Evolutionary conservation across 2,797 vertebrate genomes (phyloP).

Genomic region (Caiman crocodilus): DNA sequence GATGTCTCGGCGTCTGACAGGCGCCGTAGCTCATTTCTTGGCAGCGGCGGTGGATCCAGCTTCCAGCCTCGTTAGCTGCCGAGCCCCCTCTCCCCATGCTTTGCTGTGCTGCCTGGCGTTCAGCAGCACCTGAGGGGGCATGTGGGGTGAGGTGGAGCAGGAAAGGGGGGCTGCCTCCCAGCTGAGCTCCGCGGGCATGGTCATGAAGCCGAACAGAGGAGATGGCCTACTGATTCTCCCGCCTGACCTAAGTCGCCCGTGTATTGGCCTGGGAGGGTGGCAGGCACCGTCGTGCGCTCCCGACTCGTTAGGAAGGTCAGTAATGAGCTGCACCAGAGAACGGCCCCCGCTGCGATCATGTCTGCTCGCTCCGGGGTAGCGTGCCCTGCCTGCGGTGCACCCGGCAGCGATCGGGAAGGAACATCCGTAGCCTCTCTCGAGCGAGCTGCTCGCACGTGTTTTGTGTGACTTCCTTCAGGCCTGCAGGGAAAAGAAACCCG

Average conservation of each 20-base stretch:
- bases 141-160: neutral
- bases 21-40: neutral
- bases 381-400: neutral
- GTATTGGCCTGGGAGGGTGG: neutral
- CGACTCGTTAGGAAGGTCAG: neutral
- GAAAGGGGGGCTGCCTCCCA: neutral
- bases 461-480: neutral
- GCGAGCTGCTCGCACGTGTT: neutral
- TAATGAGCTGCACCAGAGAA: neutral
- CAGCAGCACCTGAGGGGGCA: neutral
- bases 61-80: neutral
- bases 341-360: rapidly evolving
- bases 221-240: neutral
- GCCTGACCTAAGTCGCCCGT: rapidly evolving
- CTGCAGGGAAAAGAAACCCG: neutral
- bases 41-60: neutral
- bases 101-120: neutral
- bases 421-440: neutral
- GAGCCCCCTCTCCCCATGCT: neutral
- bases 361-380: rapidly evolving
- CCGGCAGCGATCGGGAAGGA: rapidly evolving
- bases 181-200: neutral
- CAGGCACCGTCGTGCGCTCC: too few relatives aligned
- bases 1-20: neutral
- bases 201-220: neutral